Percentiles rank a stretch among this genome's conserved stretches.
Evolutionary conservation across 2,888 invertebrate genomes (phyloP).

Genomic region (Norana najaformis): DNA sequence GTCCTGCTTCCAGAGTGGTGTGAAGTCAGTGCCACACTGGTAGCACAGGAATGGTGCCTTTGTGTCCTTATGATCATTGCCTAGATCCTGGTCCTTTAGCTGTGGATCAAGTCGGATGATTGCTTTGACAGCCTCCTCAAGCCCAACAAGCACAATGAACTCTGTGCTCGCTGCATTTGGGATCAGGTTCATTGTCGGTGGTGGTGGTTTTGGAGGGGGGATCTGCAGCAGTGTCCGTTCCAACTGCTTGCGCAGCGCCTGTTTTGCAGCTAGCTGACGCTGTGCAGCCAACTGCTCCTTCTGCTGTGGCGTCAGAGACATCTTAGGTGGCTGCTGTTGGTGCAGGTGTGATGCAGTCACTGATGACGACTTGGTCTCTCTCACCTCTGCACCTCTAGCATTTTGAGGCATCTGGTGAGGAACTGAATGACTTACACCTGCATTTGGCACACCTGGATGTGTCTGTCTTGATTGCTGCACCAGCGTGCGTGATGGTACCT

Average conservation of each 20-base stretch:
- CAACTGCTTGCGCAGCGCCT: slow-evolving; percentile 91
- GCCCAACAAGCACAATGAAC: slow-evolving; percentile 91
- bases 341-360: slow-evolving; percentile 1
- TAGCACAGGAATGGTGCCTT: slow-evolving; percentile 85
- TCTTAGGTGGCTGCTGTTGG: slow-evolving; percentile 20
- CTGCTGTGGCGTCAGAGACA: slow-evolving; percentile 30
- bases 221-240: slow-evolving; percentile 72
- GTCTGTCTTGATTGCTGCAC: not conserved
- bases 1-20: slow-evolving; percentile 98
- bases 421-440: not conserved
- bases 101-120: slow-evolving; percentile 67
- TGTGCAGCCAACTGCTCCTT: slow-evolving; percentile 75
- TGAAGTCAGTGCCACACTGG: slow-evolving; percentile 97
- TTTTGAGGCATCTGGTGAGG: not conserved
- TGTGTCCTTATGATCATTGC: slow-evolving; percentile 56
- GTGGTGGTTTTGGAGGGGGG: slow-evolving; percentile 96
- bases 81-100: slow-evolving; percentile 14
- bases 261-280: slow-evolving; percentile 92
- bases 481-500: slow-evolving; percentile 8
- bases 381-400: not conserved
- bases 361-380: not conserved
- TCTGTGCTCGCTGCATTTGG: slow-evolving; percentile 97
- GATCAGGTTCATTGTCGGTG: slow-evolving; percentile 98
- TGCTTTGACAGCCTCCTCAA: slow-evolving; percentile 74
- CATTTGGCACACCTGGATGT: not conserved